Evolutionary conservation across 2,888 invertebrate species (phyloP).

Genomic region (Pachymerium ferrugineum): DNA sequence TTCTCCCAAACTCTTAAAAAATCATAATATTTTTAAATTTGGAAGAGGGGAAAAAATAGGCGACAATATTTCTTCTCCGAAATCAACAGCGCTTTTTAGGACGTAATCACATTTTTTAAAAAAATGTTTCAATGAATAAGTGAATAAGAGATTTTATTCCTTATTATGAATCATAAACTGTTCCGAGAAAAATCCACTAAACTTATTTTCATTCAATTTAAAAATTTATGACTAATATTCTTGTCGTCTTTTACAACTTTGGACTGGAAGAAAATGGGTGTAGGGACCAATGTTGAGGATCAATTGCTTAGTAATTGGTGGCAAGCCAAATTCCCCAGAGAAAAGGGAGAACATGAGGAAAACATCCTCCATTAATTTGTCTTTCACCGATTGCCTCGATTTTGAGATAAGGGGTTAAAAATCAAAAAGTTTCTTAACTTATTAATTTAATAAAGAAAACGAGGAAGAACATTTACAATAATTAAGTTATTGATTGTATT

Average conservation of each 20-base stretch:
- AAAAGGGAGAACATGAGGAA: background rate
- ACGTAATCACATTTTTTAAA: background rate
- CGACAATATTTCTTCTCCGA: too few relatives aligned
- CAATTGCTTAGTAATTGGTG: slow-evolving; percentile 24
- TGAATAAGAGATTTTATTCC: background rate
- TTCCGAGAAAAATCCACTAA: background rate
- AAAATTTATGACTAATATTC: slow-evolving; percentile 24
- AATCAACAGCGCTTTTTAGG: too few relatives aligned
- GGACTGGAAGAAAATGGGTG: background rate
- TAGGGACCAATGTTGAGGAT: slow-evolving; percentile 5
- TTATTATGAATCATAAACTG: background rate
- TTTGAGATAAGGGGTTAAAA: too few relatives aligned
- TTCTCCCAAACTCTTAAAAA: background rate
- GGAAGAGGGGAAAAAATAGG: too few relatives aligned
- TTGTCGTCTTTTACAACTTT: background rate
- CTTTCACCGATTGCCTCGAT: slow-evolving; percentile 12
- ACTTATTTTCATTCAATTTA: slow-evolving; percentile 28
- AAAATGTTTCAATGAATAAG: background rate
- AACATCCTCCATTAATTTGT: slow-evolving; percentile 21
- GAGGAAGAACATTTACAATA: background rate
- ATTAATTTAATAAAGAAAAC: too few relatives aligned
- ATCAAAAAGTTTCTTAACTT: too few relatives aligned
- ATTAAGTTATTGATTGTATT: background rate
- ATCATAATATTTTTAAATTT: too few relatives aligned
- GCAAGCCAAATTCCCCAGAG: slow-evolving; percentile 16